A percentile compares a stretch with the other conserved stretches of the same genome.
phyloP scores from a whole-genome alignment of 2,113 vertebrate species.

The Chlamydotis undulata region DNA sequence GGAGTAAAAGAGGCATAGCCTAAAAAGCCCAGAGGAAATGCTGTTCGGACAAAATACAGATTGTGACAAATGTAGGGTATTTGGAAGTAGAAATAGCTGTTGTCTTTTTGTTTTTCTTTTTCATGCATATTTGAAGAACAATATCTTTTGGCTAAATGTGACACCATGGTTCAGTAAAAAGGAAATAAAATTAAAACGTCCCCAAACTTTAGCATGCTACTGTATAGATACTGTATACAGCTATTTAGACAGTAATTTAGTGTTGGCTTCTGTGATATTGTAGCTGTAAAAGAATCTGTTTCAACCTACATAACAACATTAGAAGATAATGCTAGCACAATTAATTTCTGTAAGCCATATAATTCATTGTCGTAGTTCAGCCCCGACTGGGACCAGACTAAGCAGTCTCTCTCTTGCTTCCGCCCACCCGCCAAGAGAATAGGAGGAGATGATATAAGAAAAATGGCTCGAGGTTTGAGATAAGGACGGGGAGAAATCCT shows the following conservation, averaged over 20 bases:
- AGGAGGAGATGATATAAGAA: too few relatives aligned
- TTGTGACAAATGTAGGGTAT: not conserved
- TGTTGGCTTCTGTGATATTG: not conserved
- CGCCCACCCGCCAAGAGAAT: too few relatives aligned
- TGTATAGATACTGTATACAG: not conserved
- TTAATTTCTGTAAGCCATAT: not conserved
- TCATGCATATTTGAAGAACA: not conserved
- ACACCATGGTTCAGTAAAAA: not conserved
- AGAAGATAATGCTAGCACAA: not conserved
- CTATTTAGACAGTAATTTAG: not conserved
- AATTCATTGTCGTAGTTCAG: too few relatives aligned
- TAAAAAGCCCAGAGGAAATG: not conserved
- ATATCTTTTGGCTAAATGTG: not conserved
- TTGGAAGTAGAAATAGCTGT: not conserved
- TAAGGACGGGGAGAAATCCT: too few relatives aligned
- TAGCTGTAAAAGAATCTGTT: conserved; percentile 25
- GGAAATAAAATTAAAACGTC: not conserved
- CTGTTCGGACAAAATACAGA: not conserved
- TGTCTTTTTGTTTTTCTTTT: not conserved
- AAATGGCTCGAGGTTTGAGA: too few relatives aligned
- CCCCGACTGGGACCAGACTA: too few relatives aligned
- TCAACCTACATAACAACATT: not conserved
- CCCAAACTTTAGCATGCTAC: not conserved
- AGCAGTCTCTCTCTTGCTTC: too few relatives aligned
- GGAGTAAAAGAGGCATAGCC: not conserved